These are phyloP conservation scores for Acrobasis repandana DNA, from an alignment of 2,888 invertebrate species.

Conservation along the genomic window DNA sequence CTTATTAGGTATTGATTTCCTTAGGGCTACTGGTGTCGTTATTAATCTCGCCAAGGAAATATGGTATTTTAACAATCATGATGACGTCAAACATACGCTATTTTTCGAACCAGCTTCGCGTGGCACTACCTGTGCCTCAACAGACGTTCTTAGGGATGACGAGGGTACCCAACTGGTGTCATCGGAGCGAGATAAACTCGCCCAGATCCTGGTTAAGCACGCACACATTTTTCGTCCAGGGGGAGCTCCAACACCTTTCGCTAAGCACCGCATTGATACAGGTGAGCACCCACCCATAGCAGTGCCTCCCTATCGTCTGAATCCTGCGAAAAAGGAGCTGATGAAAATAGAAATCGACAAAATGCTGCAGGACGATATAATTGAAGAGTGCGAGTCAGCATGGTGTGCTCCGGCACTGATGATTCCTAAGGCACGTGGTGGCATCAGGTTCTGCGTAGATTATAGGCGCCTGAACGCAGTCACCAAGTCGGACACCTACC, in stretches of 20 bases:
- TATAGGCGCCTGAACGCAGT: neutral
- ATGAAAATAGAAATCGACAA: neutral
- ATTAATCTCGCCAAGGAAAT: no score
- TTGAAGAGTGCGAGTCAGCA: slow-evolving; percentile 46
- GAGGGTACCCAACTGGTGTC: neutral
- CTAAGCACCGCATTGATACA: slow-evolving; percentile 28
- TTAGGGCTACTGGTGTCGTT: neutral
- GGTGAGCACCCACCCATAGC: neutral
- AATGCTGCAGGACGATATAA: slow-evolving; percentile 19
- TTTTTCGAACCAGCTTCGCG: neutral
- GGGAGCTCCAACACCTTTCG: slow-evolving; percentile 23
- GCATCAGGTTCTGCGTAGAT: no score
- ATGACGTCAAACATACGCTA: neutral
- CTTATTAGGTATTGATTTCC: neutral
- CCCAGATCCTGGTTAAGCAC: neutral
- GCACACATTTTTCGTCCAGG: slow-evolving; percentile 19
- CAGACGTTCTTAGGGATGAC: slow-evolving; percentile 1
- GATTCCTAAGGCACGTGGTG: neutral
- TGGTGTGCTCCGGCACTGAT: slow-evolving; percentile 23
- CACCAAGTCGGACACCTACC: neutral
- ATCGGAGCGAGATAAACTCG: neutral
- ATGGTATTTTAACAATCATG: neutral
- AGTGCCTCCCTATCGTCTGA: slow-evolving; percentile 37
- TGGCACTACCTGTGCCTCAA: no score
- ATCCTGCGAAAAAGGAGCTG: slow-evolving; percentile 24